These are phyloP conservation scores for Cepaea hortensis DNA, from an alignment of 2,888 invertebrate species.

Conservation along the genomic window DNA sequence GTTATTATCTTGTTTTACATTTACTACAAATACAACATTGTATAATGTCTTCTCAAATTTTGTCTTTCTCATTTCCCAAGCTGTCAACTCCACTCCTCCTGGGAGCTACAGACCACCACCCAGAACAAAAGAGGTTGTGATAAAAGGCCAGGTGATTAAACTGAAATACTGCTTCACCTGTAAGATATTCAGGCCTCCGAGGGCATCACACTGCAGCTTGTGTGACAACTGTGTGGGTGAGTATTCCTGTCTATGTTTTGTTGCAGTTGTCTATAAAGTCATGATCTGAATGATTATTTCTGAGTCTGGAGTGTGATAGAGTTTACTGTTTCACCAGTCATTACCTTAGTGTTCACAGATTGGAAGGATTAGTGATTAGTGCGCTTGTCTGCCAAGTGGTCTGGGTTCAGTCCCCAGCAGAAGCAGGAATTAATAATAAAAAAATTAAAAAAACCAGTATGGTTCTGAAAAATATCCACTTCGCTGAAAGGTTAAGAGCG, in stretches of 20 bases:
- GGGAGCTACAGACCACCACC: conserved; percentile 80
- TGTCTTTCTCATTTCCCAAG: conserved; percentile 80
- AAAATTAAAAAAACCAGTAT: too few relatives aligned
- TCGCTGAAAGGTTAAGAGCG: too few relatives aligned
- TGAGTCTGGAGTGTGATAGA: too few relatives aligned
- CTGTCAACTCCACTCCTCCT: conserved; percentile 83
- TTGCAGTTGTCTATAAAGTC: too few relatives aligned
- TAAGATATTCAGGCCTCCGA: conserved; percentile 98
- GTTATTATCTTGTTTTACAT: neutral
- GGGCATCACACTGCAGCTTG: conserved; percentile 98
- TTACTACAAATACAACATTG: neutral
- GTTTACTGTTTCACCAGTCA: too few relatives aligned
- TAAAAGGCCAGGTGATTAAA: conserved; percentile 83
- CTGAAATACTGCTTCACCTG: conserved; percentile 99
- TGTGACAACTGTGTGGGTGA: conserved; percentile 99
- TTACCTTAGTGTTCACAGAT: too few relatives aligned
- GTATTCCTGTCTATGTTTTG: conserved; percentile 65
- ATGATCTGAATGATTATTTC: too few relatives aligned
- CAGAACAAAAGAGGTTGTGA: conserved; percentile 73
- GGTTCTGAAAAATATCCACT: too few relatives aligned
- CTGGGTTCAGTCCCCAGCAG: too few relatives aligned
- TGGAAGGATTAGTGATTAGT: too few relatives aligned
- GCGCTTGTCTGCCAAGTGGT: too few relatives aligned
- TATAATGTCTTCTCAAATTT: neutral
- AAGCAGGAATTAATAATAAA: too few relatives aligned